These are phyloP conservation scores for Dromiciops gliroides DNA, from an alignment of 2,113 vertebrate genomes.

Conservation along the genomic window DNA sequence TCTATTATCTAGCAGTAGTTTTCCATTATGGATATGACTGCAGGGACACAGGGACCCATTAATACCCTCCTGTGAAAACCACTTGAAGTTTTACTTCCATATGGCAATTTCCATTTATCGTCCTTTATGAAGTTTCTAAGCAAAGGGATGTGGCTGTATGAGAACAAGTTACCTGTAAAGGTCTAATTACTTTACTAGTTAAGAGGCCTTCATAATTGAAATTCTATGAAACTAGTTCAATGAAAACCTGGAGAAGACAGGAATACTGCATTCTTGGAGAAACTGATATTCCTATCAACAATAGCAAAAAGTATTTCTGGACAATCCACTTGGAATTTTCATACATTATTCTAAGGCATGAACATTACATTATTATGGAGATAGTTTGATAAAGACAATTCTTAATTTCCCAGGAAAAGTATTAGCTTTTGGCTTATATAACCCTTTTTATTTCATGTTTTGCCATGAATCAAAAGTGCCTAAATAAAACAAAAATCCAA, in stretches of 20 bases:
- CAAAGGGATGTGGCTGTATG: background rate
- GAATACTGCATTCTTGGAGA: background rate
- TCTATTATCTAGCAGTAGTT: background rate
- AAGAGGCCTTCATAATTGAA: background rate
- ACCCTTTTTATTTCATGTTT: background rate
- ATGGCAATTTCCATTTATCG: background rate
- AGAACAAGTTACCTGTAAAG: background rate
- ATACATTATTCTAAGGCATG: background rate
- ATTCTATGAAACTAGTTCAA: background rate
- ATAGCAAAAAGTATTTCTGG: background rate
- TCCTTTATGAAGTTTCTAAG: background rate
- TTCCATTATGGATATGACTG: background rate
- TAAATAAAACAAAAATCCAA: background rate
- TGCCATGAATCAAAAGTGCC: background rate
- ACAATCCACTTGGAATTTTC: background rate
- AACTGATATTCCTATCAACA: background rate
- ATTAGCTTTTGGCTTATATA: background rate
- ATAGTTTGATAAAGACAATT: background rate
- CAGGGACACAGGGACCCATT: background rate
- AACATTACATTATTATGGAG: background rate
- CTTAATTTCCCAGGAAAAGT: background rate
- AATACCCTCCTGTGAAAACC: background rate
- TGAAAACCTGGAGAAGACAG: background rate
- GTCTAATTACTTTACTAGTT: background rate
- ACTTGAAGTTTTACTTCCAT: background rate